These are phyloP conservation scores for Mohoua ochrocephala DNA, from an alignment of 2,113 vertebrate genomes.

Conservation along the genomic window DNA sequence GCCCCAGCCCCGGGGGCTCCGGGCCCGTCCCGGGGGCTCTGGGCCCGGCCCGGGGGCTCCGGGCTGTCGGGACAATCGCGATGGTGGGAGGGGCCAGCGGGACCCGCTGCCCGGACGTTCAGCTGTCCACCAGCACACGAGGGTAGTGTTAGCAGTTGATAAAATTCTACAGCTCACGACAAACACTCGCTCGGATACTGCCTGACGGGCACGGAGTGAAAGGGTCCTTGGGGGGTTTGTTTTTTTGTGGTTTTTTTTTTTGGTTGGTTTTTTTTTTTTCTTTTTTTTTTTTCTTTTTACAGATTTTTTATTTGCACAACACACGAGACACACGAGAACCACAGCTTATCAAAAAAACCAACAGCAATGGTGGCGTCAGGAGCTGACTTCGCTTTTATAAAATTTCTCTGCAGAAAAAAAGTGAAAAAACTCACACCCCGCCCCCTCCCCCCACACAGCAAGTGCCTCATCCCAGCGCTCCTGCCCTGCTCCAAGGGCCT, in stretches of 20 bases:
- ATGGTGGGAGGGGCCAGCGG: neutral
- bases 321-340: slow-evolving; percentile 65
- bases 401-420: slow-evolving; percentile 58
- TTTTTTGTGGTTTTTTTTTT: too few relatives aligned
- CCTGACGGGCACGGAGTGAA: slow-evolving; percentile 70
- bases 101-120: neutral
- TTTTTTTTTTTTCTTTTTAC: neutral
- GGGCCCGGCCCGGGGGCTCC: neutral
- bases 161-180: slow-evolving; percentile 66
- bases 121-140: slow-evolving; percentile 67
- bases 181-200: slow-evolving; percentile 73
- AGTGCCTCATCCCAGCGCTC: slow-evolving; percentile 51
- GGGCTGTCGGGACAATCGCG: neutral
- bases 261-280: neutral
- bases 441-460: neutral
- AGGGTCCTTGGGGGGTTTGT: neutral
- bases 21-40: too few relatives aligned
- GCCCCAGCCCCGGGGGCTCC: too few relatives aligned
- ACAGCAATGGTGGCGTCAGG: slow-evolving; percentile 45
- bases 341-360: slow-evolving; percentile 57
- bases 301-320: slow-evolving; percentile 54
- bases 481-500: neutral
- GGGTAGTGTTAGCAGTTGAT: slow-evolving; percentile 69
- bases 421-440: neutral
- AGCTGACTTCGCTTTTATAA: slow-evolving; percentile 60